These are phyloP conservation scores for Pholis gunnellus DNA, from an alignment of 2,113 vertebrate genomes.

Conservation along the genomic window DNA sequence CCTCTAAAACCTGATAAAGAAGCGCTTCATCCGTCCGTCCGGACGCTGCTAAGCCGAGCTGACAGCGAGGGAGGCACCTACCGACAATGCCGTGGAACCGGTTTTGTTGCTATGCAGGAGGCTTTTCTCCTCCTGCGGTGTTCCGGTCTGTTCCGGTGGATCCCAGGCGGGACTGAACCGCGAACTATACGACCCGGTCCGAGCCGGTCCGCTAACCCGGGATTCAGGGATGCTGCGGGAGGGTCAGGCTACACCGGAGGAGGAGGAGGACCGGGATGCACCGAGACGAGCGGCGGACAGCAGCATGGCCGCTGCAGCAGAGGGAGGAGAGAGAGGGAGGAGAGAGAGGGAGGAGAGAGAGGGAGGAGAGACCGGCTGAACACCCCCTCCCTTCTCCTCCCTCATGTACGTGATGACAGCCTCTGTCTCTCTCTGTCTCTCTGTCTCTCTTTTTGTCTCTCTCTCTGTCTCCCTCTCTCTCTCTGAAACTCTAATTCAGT, in stretches of 20 bases:
- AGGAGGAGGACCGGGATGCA: constrained; percentile 53
- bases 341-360: background rate
- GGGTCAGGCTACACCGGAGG: constrained; percentile 35
- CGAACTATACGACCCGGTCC: constrained; percentile 1
- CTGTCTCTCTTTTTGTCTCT: background rate
- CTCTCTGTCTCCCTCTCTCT: constrained; percentile 5
- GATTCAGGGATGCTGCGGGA: constrained; percentile 35
- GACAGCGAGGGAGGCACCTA: constrained; percentile 67
- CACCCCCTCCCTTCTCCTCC: constrained; percentile 27
- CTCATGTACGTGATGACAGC: constrained; percentile 57
- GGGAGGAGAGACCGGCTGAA: constrained; percentile 57
- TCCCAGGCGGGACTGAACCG: background rate
- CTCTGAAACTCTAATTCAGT: no score
- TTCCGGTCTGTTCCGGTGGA: constrained; percentile 19
- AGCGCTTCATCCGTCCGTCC: constrained; percentile 33
- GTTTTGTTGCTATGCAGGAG: constrained; percentile 76
- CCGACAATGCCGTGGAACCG: constrained; percentile 69
- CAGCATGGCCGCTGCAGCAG: constrained; percentile 78
- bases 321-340: background rate
- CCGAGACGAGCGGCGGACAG: constrained; percentile 46
- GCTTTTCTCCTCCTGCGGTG: constrained; percentile 44
- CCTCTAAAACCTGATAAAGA: background rate
- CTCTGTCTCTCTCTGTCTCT: constrained; percentile 1
- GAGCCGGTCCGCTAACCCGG: constrained; percentile 27
- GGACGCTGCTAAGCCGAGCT: constrained; percentile 43